Evolutionary conservation across 2,888 invertebrate species (phyloP), one percentile per base, ranked within the genome.

Genomic region (Lissonota sp.): DNA sequence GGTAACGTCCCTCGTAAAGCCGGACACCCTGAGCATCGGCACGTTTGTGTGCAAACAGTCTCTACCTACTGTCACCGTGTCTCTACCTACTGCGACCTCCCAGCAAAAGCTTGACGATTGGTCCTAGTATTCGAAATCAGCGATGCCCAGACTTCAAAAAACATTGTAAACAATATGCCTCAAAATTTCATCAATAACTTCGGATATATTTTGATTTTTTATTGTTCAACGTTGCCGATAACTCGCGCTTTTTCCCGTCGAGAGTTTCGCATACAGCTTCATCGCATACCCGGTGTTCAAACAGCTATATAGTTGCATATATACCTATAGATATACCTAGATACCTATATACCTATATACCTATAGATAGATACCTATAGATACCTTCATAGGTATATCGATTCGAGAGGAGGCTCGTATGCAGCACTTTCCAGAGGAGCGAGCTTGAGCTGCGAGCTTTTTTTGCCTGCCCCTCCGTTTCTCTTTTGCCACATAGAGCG

Each of bases 1-100:
- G 85, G 85, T 86, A 86, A 86, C 84, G 86, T 85, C 80, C 83
- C 86, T 87, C 86, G 86, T 86, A 85, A 87, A 88, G 81, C 78
- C 67, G 78, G 81, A 78, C 81, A 75, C 49, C 74, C 62, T 62
- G 74, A 74, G 74, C 64, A 75, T 74, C 77, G 74, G 60, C 78
- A 74, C 78, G 81, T 78, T 49, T 75, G 74, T 78, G 78, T 81
- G 81, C 66, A 62, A 81, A 81, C 66, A 69, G 57, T 63, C 76
- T 73, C 80, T 53, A 64, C 72, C 57, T 16, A 76, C 69, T 63
- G 63, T 74, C 57, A 16, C 42, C 60, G 44, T 53, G 72, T 51
- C 8, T 39, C 53, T 58, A 55, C 12, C 55, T 14, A 26, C 40
- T 26, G 49, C 51, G 8, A 51, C 12, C 62, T 64, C 55, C 42